phyloP scores from a whole-genome alignment of 1,140 invertebrate species.

The Samia ricini region DNA sequence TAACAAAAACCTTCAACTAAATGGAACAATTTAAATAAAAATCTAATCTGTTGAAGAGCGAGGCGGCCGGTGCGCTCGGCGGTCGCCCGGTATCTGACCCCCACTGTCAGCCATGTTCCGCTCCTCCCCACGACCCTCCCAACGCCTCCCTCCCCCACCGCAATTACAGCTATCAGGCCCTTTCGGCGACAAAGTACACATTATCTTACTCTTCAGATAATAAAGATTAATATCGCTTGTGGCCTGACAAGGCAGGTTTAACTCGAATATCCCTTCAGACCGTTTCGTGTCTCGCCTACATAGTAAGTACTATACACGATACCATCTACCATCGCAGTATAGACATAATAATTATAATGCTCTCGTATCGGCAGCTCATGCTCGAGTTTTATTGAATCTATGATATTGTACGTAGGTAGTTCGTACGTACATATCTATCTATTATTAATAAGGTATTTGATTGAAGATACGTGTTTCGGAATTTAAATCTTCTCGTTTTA shows the following conservation, averaged over 20 bases:
- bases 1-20: neutral
- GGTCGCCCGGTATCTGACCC: constrained; percentile 55
- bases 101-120: constrained; percentile 54
- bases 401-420: constrained; percentile 14
- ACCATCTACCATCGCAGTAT: constrained; percentile 22
- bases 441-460: neutral
- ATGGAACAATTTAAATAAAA: neutral
- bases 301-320: constrained; percentile 41
- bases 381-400: constrained; percentile 20
- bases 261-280: constrained; percentile 50
- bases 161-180: constrained; percentile 52
- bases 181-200: constrained; percentile 40
- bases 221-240: constrained; percentile 65
- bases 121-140: constrained; percentile 65
- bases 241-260: constrained; percentile 29
- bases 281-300: constrained; percentile 53
- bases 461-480: neutral
- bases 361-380: constrained; percentile 23
- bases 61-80: constrained; percentile 18
- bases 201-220: constrained; percentile 52
- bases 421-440: no score
- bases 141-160: constrained; percentile 62
- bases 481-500: neutral
- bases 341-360: constrained; percentile 28
- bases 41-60: neutral